Percentiles rank a stretch among this genome's conserved stretches.
phyloP scores from a whole-genome alignment of 2,113 vertebrate species.

The Phalacrocorax carbo region DNA sequence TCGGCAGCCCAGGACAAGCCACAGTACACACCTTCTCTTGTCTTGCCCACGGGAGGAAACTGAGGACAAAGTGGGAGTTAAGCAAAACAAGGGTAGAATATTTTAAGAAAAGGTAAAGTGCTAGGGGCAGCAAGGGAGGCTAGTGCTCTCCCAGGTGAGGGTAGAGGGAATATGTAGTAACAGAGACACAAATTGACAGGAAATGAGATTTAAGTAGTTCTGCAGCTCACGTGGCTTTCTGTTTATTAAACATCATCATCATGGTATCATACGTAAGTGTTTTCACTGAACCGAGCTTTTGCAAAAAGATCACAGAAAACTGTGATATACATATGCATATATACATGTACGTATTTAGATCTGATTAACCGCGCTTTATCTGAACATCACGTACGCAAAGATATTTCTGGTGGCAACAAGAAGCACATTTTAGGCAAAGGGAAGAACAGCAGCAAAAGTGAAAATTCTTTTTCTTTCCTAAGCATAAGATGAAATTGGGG shows the following conservation, averaged over 20 bases:
- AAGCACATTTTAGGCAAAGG: background rate
- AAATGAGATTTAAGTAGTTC: constrained; percentile 5
- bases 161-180: background rate
- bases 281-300: background rate
- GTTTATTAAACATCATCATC: background rate
- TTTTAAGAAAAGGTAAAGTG: background rate
- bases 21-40: background rate
- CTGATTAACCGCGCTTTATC: background rate
- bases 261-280: background rate
- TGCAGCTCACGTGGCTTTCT: background rate
- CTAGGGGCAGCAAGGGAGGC: background rate
- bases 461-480: background rate
- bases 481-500: background rate
- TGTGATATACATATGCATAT: background rate
- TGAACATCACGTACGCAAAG: background rate
- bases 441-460: background rate
- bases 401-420: background rate
- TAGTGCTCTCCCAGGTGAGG: background rate
- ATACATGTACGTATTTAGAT: background rate
- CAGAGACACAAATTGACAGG: background rate
- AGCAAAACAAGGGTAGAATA: background rate
- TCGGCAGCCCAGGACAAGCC: background rate
- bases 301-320: background rate
- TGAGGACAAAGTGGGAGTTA: background rate
- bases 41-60: background rate